Conservation (phyloP, 2,113 vertebrate genomes). For the Vulpes ferrilata region DNA sequence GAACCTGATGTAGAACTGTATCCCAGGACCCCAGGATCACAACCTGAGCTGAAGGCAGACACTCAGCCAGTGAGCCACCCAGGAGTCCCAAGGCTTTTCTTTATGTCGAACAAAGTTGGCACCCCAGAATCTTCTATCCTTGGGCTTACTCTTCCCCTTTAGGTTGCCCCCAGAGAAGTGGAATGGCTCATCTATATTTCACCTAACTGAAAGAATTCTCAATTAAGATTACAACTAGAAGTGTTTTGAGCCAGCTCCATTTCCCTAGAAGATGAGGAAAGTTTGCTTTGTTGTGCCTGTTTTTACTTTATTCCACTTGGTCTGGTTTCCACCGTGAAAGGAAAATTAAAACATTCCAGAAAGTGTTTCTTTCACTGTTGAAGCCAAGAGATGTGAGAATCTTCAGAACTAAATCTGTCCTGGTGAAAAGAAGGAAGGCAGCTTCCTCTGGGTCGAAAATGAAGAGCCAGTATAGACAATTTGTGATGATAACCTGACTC, state of each 20-base stretch:
- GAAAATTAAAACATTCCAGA: slow-evolving; percentile 42
- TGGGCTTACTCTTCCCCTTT: background rate
- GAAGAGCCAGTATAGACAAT: background rate
- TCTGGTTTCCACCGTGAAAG: background rate
- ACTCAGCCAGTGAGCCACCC: too few relatives aligned
- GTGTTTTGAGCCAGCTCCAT: background rate
- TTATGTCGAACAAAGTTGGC: background rate
- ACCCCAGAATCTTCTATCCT: background rate
- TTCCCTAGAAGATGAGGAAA: background rate
- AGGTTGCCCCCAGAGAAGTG: background rate
- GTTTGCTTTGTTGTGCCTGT: background rate
- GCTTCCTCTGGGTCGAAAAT: background rate
- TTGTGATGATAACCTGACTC: background rate
- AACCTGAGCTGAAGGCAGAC: too few relatives aligned
- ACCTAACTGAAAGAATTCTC: background rate
- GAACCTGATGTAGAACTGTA: too few relatives aligned
- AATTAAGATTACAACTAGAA: background rate
- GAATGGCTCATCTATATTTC: background rate
- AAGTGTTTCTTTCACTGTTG: background rate
- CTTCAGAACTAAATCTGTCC: slow-evolving; percentile 44
- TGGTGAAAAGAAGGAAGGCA: background rate
- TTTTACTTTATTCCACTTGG: background rate
- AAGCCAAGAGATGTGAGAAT: slow-evolving; percentile 27
- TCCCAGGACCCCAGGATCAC: too few relatives aligned
- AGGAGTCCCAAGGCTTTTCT: background rate